These are phyloP conservation scores for Atlantisia rogersi DNA, from an alignment of 2,113 vertebrate genomes.

Conservation along the genomic window DNA sequence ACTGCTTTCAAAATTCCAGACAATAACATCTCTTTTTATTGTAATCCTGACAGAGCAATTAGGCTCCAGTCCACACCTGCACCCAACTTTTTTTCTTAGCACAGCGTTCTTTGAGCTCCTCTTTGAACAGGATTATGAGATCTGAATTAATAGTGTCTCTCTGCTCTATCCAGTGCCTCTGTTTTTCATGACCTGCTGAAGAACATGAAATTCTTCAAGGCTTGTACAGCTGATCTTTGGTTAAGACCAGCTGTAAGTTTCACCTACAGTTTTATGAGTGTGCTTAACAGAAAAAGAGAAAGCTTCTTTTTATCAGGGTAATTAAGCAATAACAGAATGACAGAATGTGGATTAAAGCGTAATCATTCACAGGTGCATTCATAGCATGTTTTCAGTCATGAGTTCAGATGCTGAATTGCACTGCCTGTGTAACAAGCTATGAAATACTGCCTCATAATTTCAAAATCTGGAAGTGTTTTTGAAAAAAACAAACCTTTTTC, in stretches of 20 bases:
- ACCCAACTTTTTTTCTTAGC: neutral
- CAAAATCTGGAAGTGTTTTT: neutral
- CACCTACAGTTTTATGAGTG: neutral
- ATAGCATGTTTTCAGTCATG: neutral
- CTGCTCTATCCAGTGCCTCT: neutral
- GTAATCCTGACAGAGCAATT: constrained; percentile 66
- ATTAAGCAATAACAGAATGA: constrained; percentile 30
- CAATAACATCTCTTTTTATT: constrained; percentile 54
- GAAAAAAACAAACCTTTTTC: neutral
- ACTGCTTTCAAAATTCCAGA: constrained; percentile 53
- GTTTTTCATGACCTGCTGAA: constrained; percentile 10
- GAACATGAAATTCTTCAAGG: constrained; percentile 18
- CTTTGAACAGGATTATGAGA: neutral
- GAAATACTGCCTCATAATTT: neutral
- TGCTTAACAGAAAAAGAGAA: neutral
- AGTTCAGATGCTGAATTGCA: neutral
- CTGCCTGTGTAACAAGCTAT: neutral
- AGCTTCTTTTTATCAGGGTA: neutral
- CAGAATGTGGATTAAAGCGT: neutral
- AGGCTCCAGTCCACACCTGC: constrained; percentile 50
- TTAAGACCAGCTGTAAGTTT: neutral
- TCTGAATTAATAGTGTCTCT: constrained; percentile 10
- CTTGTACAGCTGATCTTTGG: neutral
- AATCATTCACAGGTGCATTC: constrained; percentile 3
- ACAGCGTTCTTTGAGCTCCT: constrained; percentile 40